Base-by-base conservation (phyloP, 2,113 vertebrate genomes). In the Xenopus borealis region DNA sequence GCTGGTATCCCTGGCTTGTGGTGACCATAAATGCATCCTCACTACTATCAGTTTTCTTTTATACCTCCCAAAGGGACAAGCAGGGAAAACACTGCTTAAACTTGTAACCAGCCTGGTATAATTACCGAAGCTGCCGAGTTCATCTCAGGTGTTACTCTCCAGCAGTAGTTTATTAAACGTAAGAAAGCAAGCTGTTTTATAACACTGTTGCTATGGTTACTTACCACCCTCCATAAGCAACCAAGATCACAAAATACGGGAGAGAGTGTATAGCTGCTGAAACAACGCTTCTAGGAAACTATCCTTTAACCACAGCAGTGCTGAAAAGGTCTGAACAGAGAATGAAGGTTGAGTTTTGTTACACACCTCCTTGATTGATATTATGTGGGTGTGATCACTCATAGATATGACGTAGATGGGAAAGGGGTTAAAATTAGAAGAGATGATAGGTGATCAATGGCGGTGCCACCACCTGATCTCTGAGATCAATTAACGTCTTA, bases 171-270 rank as follows among this genome's bases (percentile, higher is more conserved):
- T 69, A 79, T 86, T 76, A 62, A 76, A 78, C 1, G 3, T 78
- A 81, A 85, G 0, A 78, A 83, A 71, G 79, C 82, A 47, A 58
- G 83, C 75, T 83, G 81, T 50, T 82, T 79, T 80, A 83, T 80
- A 80, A 6, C 20, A 5, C 44, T 0, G 80, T 88, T 88, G 83
- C 85, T 77, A 84, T 86, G 83, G 84, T 82, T 84, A 89, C 86
- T 55, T 71, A 77, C 79, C 79, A 79, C 78, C 73, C 80, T 80
- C 59, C 0, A 4, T 84, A 85, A 72, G 82, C 80, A 78, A 82
- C 0, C 0, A 73, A 84, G 80, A 62, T 81, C 9, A 0, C 72
- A 74, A 84, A 85, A 83, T 70, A 70, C 33, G 69, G 72, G 79
- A 81, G 64, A 71, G 46, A 78, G 75, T 79, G 11, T 16, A 83